Evolutionary conservation across 1,140 invertebrate genomes (phyloP).

Genomic region (Aricia agestis): DNA sequence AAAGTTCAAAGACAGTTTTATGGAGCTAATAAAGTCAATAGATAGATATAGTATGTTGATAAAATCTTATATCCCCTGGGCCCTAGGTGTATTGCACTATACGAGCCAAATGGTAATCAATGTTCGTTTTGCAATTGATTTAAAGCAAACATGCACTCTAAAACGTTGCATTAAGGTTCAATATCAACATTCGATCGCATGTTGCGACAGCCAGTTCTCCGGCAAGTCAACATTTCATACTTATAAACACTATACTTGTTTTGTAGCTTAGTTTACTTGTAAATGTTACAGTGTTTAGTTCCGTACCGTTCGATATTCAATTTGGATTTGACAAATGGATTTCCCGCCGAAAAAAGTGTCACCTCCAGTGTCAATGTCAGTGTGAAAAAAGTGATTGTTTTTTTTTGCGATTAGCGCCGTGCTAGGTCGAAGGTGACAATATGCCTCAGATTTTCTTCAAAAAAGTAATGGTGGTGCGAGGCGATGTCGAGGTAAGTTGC

Average conservation of each 20-base stretch:
- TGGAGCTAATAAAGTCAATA: neutral
- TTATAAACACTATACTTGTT: conserved; percentile 67
- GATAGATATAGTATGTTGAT: conserved; percentile 32
- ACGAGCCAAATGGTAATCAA: conserved; percentile 42
- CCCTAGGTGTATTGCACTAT: conserved; percentile 50
- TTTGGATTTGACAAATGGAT: conserved; percentile 8
- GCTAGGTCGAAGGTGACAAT: conserved; percentile 51
- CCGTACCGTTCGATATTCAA: conserved; percentile 24
- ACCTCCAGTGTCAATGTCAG: conserved; percentile 21
- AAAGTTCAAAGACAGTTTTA: neutral
- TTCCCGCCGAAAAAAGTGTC: conserved; percentile 22
- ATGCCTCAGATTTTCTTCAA: conserved; percentile 74
- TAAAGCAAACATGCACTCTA: conserved; percentile 35
- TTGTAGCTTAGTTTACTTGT: conserved; percentile 60
- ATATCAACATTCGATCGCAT: conserved; percentile 23
- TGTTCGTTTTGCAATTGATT: conserved; percentile 33
- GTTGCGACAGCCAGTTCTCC: conserved; percentile 57
- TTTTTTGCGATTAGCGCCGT: conserved; percentile 24
- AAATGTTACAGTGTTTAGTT: conserved; percentile 62
- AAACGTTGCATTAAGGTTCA: conserved; percentile 27
- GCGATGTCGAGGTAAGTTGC: conserved; percentile 64
- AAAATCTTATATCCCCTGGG: conserved; percentile 36
- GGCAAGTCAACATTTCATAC: conserved; percentile 63
- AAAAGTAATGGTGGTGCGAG: conserved; percentile 70
- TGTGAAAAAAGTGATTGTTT: conserved; percentile 24